Evolutionary conservation across 2,797 vertebrate species (phyloP), one percentile per base, ranked within the genome.

Genomic region (Crenichthys baileyi): DNA sequence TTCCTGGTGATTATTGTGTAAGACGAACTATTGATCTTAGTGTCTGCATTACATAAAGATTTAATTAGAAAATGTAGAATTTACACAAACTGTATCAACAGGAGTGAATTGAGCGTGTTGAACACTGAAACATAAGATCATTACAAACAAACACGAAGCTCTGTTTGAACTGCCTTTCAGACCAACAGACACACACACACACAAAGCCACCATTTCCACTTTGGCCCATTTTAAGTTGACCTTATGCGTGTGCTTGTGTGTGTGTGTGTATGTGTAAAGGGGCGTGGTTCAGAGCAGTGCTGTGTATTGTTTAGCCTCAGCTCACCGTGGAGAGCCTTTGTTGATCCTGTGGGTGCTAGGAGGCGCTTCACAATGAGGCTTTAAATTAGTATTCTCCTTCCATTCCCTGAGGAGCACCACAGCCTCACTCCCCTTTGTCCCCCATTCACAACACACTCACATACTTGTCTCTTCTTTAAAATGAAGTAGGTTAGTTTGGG

Each of bases 351-450:
- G 82, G 79, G 78, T 61, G 31, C 15, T 7, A 82, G 70, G 84
- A 73, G 80, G 84, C 80, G 85, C 85, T 84, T 79, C 77, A 77
- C 90, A 93, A 91, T 93, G 92, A 89, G 85, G 88, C 83, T 89
- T 92, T 75, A 93, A 95, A 96, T 96, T 95, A 96, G 94, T 95
- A 95, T 95, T 95, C 95, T 95, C 88, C 91, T 86, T 83, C 91
- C 91, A 92, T 94, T 91, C 94, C 90, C 92, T 31, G 77, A 82
- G 84, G 91, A 92, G 87, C 85, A 88, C 89, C 91, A 92, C 86
- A 92, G 93, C 91, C 91, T 79, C 83, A 83, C 85, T 81, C 81
- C 82, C 87, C 87, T 94, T 95, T 95, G 93, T 93, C 87, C 84
- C 85, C 41, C 77, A 75, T 81, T 80, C 80, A 71, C 55, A 53